Conservation (phyloP, 2,888 invertebrate genomes). For the Phragmatobia fuliginosa region DNA sequence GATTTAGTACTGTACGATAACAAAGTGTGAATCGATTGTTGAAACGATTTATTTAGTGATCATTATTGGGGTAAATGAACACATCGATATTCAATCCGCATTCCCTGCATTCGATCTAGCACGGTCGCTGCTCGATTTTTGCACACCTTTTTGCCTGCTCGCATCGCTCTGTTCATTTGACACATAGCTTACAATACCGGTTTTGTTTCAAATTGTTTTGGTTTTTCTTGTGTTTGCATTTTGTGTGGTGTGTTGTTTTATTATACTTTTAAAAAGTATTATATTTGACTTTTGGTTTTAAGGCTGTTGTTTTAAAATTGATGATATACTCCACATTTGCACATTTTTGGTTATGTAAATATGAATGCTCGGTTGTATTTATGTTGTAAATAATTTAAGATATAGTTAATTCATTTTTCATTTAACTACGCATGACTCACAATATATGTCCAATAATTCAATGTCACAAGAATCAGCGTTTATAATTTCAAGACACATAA, state of each 20-base stretch:
- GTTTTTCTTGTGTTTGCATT: slow-evolving; percentile 52
- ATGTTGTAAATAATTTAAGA: slow-evolving; percentile 27
- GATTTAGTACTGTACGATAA: slow-evolving; percentile 11
- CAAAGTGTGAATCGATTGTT: slow-evolving; percentile 25
- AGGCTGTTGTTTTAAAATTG: slow-evolving; percentile 2
- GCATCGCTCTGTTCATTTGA: slow-evolving; percentile 69
- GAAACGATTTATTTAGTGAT: slow-evolving; percentile 53
- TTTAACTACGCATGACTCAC: slow-evolving; percentile 55
- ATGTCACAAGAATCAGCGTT: slow-evolving; percentile 58
- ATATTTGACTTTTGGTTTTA: slow-evolving; percentile 36
- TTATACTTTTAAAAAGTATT: slow-evolving; percentile 48
- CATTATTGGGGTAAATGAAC: slow-evolving; percentile 56
- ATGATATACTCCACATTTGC: slow-evolving; percentile 22
- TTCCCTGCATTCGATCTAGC: slow-evolving; percentile 71
- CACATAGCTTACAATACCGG: slow-evolving; percentile 69
- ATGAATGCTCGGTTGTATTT: slow-evolving; percentile 21
- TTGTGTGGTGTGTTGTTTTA: slow-evolving; percentile 59
- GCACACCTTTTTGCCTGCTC: slow-evolving; percentile 81
- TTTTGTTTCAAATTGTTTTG: slow-evolving; percentile 61
- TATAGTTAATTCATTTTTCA: slow-evolving; percentile 42
- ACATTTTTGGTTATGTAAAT: slow-evolving; percentile 29
- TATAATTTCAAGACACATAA: slow-evolving; percentile 52
- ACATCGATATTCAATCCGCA: slow-evolving; percentile 75
- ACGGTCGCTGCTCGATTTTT: slow-evolving; percentile 71
- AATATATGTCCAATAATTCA: slow-evolving; percentile 38